Evolutionary conservation across 2,797 vertebrate species (phyloP).

Genomic region (Meriones psammophilus): DNA sequence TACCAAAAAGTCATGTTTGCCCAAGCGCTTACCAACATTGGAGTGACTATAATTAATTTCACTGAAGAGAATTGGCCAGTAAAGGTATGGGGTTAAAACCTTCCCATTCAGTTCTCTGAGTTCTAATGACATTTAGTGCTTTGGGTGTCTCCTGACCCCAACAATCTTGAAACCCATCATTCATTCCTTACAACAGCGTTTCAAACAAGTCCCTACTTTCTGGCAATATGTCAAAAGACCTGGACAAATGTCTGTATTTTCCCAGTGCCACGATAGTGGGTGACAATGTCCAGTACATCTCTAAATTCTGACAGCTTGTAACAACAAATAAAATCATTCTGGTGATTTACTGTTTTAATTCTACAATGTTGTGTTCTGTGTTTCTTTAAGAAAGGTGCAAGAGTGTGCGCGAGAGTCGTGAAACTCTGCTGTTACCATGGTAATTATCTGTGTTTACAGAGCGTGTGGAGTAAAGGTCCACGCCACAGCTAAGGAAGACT

Average conservation of each 20-base stretch:
- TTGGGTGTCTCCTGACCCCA: constrained; percentile 82
- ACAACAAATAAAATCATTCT: constrained; percentile 88
- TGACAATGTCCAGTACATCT: constrained; percentile 85
- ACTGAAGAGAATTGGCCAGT: not conserved
- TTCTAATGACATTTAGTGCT: constrained; percentile 68
- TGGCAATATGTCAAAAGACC: constrained; percentile 84
- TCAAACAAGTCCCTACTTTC: constrained; percentile 84
- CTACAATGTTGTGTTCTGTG: constrained; percentile 86
- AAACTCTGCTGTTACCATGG: constrained; percentile 89
- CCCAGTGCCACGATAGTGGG: constrained; percentile 68
- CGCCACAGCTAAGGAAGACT: constrained; percentile 86
- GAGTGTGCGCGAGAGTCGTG: constrained; percentile 85
- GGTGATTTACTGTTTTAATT: constrained; percentile 87
- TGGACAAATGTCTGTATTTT: constrained; percentile 81
- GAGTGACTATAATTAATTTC: constrained; percentile 33
- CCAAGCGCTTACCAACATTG: constrained; percentile 12
- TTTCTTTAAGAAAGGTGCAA: constrained; percentile 91
- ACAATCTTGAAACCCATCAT: constrained; percentile 70
- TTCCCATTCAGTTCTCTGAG: not conserved
- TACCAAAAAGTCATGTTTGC: constrained; percentile 32
- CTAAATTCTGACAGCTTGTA: constrained; percentile 87
- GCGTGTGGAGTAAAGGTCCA: constrained; percentile 87
- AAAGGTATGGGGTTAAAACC: constrained; percentile 27
- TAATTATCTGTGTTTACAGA: constrained; percentile 92
- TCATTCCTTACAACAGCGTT: constrained; percentile 80